A percentile compares a stretch with the other conserved stretches of the same genome.
These are phyloP conservation scores for Syngnathus floridae DNA, from an alignment of 2,113 vertebrate genomes.

Conservation along the genomic window DNA sequence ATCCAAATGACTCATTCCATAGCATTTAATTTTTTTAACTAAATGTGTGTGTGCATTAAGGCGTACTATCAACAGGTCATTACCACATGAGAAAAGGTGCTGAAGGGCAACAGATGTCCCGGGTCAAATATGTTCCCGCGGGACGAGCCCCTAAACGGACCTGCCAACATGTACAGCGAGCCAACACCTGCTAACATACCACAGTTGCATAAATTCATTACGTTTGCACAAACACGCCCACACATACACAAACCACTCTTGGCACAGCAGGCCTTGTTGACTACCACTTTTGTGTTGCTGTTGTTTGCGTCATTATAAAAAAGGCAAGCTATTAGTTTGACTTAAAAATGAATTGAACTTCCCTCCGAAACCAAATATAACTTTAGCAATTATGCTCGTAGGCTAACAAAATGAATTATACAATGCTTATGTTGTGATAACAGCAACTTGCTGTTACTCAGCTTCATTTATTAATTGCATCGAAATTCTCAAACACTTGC, in stretches of 20 bases:
- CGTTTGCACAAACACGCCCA: neutral
- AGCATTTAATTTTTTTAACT: neutral
- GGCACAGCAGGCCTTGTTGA: neutral
- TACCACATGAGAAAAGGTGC: constrained; percentile 2
- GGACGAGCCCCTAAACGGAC: neutral
- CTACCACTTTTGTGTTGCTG: neutral
- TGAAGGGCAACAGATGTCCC: constrained; percentile 9
- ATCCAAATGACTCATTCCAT: neutral
- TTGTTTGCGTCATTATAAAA: neutral
- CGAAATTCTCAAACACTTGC: neutral
- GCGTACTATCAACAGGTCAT: neutral
- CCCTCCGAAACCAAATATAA: neutral
- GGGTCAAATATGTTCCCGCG: neutral
- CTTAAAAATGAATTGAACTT: too few relatives aligned
- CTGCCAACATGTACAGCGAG: constrained; percentile 7
- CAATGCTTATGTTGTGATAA: neutral
- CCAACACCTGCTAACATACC: constrained; percentile 8
- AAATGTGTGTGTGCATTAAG: neutral
- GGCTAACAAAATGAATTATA: neutral
- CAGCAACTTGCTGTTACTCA: neutral
- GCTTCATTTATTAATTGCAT: neutral
- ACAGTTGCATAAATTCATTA: constrained; percentile 5
- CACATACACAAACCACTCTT: neutral
- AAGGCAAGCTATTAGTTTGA: too few relatives aligned
- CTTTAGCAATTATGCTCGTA: neutral